Evolutionary conservation across 2,888 invertebrate species (phyloP), one percentile per base, ranked within the genome.

Genomic region (Desoria tigrina): DNA sequence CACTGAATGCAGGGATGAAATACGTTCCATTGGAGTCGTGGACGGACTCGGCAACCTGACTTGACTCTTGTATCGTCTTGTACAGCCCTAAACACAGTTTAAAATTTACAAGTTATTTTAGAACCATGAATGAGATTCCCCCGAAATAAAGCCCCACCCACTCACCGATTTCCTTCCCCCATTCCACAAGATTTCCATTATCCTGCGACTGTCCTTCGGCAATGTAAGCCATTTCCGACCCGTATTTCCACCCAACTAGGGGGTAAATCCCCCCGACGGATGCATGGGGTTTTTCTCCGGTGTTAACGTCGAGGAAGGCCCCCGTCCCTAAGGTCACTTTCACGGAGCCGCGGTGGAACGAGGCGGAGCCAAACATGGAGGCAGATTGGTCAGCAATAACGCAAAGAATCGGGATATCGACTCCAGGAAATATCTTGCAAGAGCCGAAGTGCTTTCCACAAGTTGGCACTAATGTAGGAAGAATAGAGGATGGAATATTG

Each of bases 241-340:
- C 81, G 39, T 86, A 81, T 72, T 84, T 84, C 96, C 97, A 98
- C 0, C 89, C 96, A 39, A 97, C 89, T 26, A 97, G 81, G 0
- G 98, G 97, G 81, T 95, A 95, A 42, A 95, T 83, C 0, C 94
- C 87, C 85, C 75, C 64, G 61, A 77, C 70, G 37, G 92, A 91
- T 0, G 92, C 90, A 78, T 91, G 90, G 0, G 94, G 89, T 68
- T 83, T 79, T 0, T 77, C 72, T 0, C 90, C 91, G 0, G 94
- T 92, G 78, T 93, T 89, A 39, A 94, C 85, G 79, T 94, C 87
- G 50, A 95, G 81, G 81, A 96, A 96, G 0, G 90, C 89, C 0
- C 96, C 96, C 0, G 95, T 96, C 0, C 95, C 95, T 82, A 96
- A 84, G 0, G 94, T 94, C 1, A 94, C 82, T 79, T 94, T 95